A percentile compares a stretch with the other conserved stretches of the same genome.
These are phyloP conservation scores for Cirrhinus mrigala DNA, from an alignment of 2,797 vertebrate genomes.

Conservation along the genomic window DNA sequence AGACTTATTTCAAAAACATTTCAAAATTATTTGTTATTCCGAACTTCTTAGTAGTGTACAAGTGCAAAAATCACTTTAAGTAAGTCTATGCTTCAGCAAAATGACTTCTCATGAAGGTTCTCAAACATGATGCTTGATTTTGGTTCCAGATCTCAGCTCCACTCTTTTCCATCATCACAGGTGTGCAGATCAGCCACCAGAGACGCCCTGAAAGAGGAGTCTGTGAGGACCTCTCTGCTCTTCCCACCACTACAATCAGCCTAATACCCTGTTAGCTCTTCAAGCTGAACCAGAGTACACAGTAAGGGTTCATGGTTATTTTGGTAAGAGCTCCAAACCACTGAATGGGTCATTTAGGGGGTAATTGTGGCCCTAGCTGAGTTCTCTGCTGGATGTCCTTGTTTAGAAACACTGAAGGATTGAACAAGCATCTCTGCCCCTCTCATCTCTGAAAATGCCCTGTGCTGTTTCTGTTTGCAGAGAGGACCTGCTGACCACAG, in stretches of 20 bases:
- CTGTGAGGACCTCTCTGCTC: conserved; percentile 48
- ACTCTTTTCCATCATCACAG: not conserved
- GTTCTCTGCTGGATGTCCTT: conserved; percentile 41
- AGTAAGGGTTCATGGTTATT: conserved; percentile 44
- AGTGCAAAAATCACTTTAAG: not conserved
- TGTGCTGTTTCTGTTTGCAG: conserved; percentile 54
- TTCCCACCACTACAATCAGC: conserved; percentile 42
- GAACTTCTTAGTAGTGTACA: not conserved
- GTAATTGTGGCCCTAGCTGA: conserved; percentile 46
- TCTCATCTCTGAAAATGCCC: conserved; percentile 39
- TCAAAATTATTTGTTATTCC: not conserved
- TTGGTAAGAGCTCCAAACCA: conserved; percentile 42
- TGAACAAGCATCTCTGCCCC: conserved; percentile 48
- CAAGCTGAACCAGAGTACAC: conserved; percentile 52
- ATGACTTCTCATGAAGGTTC: not conserved
- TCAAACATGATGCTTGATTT: not conserved
- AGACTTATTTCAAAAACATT: not conserved
- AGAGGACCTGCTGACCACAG: conserved; percentile 41
- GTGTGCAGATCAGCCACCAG: not conserved
- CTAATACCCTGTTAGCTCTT: conserved; percentile 51
- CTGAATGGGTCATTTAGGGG: conserved; percentile 43
- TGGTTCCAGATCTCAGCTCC: not conserved
- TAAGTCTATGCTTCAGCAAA: not conserved
- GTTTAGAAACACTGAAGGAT: conserved; percentile 42
- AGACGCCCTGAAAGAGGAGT: conserved; percentile 57